Conservation (phyloP, 2,113 vertebrate genomes). For the Tragelaphus buxtoni region DNA sequence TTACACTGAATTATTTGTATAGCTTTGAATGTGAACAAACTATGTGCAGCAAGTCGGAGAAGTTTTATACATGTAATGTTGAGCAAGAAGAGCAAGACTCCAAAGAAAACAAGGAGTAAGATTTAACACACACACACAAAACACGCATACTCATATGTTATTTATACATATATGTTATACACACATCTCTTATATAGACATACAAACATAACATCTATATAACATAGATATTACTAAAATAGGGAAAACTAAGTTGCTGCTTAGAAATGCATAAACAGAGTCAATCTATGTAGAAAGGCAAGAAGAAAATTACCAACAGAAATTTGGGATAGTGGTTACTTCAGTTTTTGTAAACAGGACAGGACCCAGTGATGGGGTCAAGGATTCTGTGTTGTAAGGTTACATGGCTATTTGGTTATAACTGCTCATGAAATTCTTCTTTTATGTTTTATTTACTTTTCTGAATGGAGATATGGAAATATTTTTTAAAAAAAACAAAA, state of each 20-base stretch:
- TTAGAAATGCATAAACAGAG: neutral
- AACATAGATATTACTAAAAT: neutral
- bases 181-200: neutral
- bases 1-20: neutral
- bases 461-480: neutral
- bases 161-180: neutral
- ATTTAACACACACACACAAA: neutral
- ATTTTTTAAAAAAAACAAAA: neutral
- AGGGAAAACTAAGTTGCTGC: neutral
- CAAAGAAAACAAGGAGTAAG: neutral
- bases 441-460: neutral
- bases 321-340: neutral
- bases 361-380: neutral
- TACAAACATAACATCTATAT: neutral
- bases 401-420: neutral
- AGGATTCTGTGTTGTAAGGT: neutral
- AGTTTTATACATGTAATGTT: neutral
- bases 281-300: neutral
- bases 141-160: neutral
- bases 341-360: neutral
- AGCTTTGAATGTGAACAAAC: neutral
- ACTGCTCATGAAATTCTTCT: neutral
- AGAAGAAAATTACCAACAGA: neutral
- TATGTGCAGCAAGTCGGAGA: neutral
- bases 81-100: neutral